Evolutionary conservation across 2,113 vertebrate genomes (phyloP), one percentile per base, ranked within the genome.

Genomic region (Sapajus apella): DNA sequence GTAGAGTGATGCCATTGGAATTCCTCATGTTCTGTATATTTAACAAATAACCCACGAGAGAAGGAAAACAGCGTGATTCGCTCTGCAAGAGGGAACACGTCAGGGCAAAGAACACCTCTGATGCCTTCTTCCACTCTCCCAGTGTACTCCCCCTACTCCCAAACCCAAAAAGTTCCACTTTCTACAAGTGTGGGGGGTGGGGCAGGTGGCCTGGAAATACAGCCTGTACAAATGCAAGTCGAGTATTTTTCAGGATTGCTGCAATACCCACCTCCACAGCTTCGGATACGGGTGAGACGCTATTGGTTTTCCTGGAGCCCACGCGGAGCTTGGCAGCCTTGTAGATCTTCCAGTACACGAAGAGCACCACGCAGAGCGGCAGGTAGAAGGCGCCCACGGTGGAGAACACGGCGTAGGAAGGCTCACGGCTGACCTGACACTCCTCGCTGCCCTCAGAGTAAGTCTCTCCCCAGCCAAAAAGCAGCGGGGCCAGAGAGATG

Each of bases 331-430:
- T 99, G 96, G 99, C 99, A 0, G 99, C 99, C 98, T 99, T 99
- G 99, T 99, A 99, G 98, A 99, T 99, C 98, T 99, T 99, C 99
- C 99, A 99, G 97, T 99, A 99, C n/a, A 99, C 99, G 68, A 99
- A 99, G 1, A 99, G 99, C 93, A 99, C 99, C 87, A 99, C 99
- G 0, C 99, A 99, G 21, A 99, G 99, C 0, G 99, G 99, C 93
- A 99, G 97, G 97, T 99, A 99, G 98, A 99, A 99, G 0, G 99
- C 99, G 8, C 99, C 99, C 79, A 99, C 99, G 37, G 99, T 99
- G 97, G 99, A 99, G 98, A 99, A 99, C 97, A 99, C 98, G 0
- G 99, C 99, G 97, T 99, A 99, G 68, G 99, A 99, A 1, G 99
- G 99, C 93, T 99, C 99, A 76, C 98, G 99, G 98, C 99, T 99